Conservation (phyloP, 2,113 vertebrate genomes). For the Falco punctatus region DNA sequence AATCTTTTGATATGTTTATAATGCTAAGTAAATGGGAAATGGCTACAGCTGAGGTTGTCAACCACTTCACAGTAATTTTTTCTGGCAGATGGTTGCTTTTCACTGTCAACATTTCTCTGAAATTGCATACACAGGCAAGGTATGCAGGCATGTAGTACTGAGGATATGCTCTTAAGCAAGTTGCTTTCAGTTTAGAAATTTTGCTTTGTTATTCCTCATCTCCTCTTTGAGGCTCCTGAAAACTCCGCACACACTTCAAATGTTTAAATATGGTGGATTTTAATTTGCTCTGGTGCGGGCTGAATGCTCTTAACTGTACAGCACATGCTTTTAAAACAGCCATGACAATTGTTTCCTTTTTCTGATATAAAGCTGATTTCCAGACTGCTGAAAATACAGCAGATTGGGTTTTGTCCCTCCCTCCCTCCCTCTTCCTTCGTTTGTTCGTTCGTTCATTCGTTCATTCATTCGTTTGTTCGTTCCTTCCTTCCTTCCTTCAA, state of each 20-base stretch:
- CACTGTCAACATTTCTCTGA: slow-evolving; percentile 33
- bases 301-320: not conserved
- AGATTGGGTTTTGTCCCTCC: no score
- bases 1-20: slow-evolving; percentile 79
- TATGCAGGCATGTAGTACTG: not conserved
- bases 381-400: no score
- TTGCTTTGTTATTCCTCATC: not conserved
- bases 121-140: not conserved
- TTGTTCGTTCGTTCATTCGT: no score
- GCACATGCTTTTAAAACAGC: not conserved
- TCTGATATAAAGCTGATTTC: no score
- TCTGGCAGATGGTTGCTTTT: slow-evolving; percentile 60
- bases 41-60: slow-evolving; percentile 63
- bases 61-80: slow-evolving; percentile 67
- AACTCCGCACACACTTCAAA: not conserved
- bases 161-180: not conserved
- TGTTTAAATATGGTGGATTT: not conserved
- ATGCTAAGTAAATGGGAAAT: slow-evolving; percentile 77
- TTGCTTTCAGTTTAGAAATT: not conserved
- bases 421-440: no score
- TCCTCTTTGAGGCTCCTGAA: not conserved
- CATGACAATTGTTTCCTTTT: not conserved
- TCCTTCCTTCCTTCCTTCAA: no score
- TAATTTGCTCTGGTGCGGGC: not conserved
- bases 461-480: no score